phyloP scores from a whole-genome alignment of 1,140 invertebrate species.

The Meloidogyne exigua region DNA sequence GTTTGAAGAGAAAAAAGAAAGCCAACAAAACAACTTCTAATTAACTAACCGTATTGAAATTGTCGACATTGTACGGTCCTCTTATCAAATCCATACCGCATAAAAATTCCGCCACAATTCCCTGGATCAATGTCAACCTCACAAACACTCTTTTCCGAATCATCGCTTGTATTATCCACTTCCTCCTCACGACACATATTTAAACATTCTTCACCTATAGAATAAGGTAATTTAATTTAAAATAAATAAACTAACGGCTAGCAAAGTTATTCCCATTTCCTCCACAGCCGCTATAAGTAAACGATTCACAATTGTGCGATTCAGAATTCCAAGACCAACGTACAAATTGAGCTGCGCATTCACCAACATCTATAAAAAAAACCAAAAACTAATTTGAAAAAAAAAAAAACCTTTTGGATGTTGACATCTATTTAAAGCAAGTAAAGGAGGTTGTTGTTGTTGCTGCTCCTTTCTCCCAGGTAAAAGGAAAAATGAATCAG shows the following conservation, averaged over 20 bases:
- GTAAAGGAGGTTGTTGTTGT: background rate
- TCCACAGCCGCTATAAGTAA: conserved; percentile 79
- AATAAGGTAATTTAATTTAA: conserved; percentile 12
- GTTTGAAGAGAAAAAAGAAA: too few relatives aligned
- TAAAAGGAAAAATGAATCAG: background rate
- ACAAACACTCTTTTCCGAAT: conserved; percentile 39
- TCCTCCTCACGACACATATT: conserved; percentile 50
- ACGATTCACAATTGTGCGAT: conserved; percentile 69
- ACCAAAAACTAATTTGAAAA: background rate
- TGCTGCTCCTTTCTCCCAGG: background rate
- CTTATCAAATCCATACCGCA: conserved; percentile 47
- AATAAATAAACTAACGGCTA: conserved; percentile 31
- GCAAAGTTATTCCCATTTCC: conserved; percentile 76
- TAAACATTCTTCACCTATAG: conserved; percentile 56
- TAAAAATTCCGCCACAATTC: conserved; percentile 47
- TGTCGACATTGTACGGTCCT: conserved; percentile 41
- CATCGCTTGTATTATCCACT: conserved; percentile 13
- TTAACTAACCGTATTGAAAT: conserved; percentile 40
- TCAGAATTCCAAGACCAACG: conserved; percentile 69
- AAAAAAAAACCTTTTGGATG: conserved; percentile 42
- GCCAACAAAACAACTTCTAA: background rate
- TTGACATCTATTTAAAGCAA: conserved; percentile 49
- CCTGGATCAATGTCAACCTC: conserved; percentile 45
- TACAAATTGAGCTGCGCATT: conserved; percentile 56
- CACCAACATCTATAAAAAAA: conserved; percentile 40